Evolutionary conservation across 2,797 vertebrate genomes (phyloP).

Genomic region (Darevskia nairensis): DNA sequence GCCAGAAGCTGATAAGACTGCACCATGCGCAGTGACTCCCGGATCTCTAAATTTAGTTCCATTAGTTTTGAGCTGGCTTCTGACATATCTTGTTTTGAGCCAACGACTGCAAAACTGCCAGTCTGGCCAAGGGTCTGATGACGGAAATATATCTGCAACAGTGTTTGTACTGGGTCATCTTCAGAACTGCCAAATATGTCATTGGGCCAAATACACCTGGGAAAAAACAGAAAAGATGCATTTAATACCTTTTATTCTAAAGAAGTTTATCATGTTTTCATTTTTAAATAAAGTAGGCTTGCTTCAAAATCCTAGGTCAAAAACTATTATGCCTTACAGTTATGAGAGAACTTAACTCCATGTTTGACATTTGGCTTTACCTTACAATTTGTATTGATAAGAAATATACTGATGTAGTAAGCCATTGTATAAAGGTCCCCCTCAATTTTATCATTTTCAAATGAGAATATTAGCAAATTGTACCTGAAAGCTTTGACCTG

Average conservation of each 20-base stretch:
- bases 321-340: neutral
- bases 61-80: slow-evolving; percentile 94
- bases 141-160: slow-evolving; percentile 97
- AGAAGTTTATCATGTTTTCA: neutral
- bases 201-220: slow-evolving; percentile 93
- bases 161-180: slow-evolving; percentile 92
- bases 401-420: neutral
- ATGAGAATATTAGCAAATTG: slow-evolving; percentile 3
- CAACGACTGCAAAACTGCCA: slow-evolving; percentile 92
- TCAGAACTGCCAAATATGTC: slow-evolving; percentile 94
- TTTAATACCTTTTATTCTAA: neutral
- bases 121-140: slow-evolving; percentile 97
- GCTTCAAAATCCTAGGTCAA: neutral
- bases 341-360: neutral
- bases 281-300: slow-evolving; percentile 14
- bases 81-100: slow-evolving; percentile 92
- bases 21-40: slow-evolving; percentile 90
- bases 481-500: slow-evolving; percentile 98
- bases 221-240: slow-evolving; percentile 53
- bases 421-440: neutral
- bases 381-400: neutral
- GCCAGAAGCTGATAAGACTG: slow-evolving; percentile 84
- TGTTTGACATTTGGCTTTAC: neutral
- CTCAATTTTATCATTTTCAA: slow-evolving; percentile 1
- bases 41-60: slow-evolving; percentile 97